A percentile compares a stretch with the other conserved stretches of the same genome.
Conservation (phyloP, 2,797 vertebrate genomes). For the Hirundo rustica region DNA sequence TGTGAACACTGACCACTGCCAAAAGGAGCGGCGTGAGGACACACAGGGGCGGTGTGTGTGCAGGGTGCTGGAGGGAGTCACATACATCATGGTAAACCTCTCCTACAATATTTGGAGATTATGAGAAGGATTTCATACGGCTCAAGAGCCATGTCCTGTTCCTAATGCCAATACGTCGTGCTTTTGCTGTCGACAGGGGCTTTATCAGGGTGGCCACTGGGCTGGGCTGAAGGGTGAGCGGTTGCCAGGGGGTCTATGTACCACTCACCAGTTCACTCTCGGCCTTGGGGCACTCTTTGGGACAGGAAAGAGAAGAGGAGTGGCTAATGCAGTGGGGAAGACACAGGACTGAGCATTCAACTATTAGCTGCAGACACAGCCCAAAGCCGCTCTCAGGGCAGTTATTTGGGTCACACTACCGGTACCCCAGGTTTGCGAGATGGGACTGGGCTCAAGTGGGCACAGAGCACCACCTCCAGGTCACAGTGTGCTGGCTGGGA, state of each 20-base stretch:
- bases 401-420: rapidly evolving
- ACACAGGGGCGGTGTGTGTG: rapidly evolving
- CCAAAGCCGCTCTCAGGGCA: background rate
- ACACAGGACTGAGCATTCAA: rapidly evolving
- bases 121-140: background rate
- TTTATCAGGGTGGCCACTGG: background rate
- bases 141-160: background rate
- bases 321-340: background rate
- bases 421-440: rapidly evolving
- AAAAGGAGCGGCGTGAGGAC: background rate
- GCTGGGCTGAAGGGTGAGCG: rapidly evolving
- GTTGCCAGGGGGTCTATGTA: too few relatives aligned
- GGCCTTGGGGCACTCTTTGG: background rate
- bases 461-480: too few relatives aligned
- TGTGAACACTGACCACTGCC: background rate
- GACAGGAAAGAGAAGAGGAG: background rate
- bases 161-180: rapidly evolving
- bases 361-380: background rate
- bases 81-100: background rate
- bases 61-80: background rate
- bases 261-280: background rate
- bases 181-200: background rate
- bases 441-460: background rate
- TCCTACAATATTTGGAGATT: background rate
- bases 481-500: rapidly evolving